Conservation (phyloP, 2,888 invertebrate species). For the Coelinius sp. region DNA sequence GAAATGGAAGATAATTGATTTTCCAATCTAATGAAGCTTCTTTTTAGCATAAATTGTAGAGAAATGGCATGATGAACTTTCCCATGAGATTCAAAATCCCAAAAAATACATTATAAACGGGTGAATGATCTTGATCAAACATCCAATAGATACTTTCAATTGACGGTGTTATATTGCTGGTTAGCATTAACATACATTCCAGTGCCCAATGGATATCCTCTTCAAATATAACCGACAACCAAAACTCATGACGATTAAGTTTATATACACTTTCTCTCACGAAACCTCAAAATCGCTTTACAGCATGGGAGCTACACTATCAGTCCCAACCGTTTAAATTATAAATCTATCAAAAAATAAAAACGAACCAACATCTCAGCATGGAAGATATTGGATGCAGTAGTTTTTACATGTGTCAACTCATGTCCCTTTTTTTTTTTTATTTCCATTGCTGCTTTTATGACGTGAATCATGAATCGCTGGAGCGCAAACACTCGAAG, state of each 20-base stretch:
- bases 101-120: conserved; percentile 1
- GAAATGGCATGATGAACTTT: neutral
- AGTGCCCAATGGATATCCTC: conserved; percentile 51
- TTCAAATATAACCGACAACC: conserved; percentile 45
- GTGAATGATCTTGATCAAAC: neutral
- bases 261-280: conserved; percentile 40
- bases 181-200: conserved; percentile 60
- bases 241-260: neutral
- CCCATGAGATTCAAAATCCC: neutral
- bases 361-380: too few relatives aligned
- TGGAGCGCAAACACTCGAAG: conserved; percentile 28
- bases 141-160: neutral
- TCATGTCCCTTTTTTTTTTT: neutral
- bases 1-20: too few relatives aligned
- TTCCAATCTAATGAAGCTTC: too few relatives aligned
- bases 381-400: too few relatives aligned
- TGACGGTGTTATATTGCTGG: neutral
- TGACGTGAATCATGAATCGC: conserved; percentile 34
- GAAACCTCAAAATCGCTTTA: neutral
- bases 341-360: neutral
- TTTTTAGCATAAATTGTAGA: neutral
- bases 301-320: conserved; percentile 49
- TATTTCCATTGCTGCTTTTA: conserved; percentile 16
- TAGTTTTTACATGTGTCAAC: neutral
- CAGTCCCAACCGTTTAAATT: neutral